Evolutionary conservation across 2,113 vertebrate species (phyloP), one percentile per base, ranked within the genome.

Genomic region (Megaceryle torquata): DNA sequence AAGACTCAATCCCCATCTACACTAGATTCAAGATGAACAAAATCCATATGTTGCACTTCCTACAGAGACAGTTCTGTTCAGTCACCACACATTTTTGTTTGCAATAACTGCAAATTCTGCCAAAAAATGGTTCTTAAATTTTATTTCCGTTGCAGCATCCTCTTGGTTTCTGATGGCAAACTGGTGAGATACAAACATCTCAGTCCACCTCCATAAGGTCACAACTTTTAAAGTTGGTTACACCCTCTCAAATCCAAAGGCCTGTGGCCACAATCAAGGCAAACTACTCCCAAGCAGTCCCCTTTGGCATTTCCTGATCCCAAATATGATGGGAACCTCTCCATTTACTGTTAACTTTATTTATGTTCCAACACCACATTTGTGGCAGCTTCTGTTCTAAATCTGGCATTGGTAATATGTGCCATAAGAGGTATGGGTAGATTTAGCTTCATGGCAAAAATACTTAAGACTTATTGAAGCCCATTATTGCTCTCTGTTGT

Each of bases 371-470:
- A 7, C 22, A 67, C 3, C 54, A 46, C 25, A 86, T 82, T 96
- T 93, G 71, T 89, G 90, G 65, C 51, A 92, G 39, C 65, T 6
- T 70, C 70, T 61, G 15, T 48, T 95, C 81, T 82, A 94, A 96
- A 94, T 74, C 63, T 74, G 77, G 31, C 68, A 39, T 43, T 70
- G 75, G 53, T 46, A 82, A 74, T 41, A 51, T 15, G 29, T 20
- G 6, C 4, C 20, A 50, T 14, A 25, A 24, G 25, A 76, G 8
- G 6, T 48, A 51, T 6, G 35, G 28, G 22, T 44, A 84, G 54
- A 64, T 65, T 54, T 74, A 87, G 17, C 21, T 68, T 16, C 26
- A 12, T 13, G 29, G 54, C 13, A 46, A 89, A 94, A 80, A 46
- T 33, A 61, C n/a, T 13, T 19, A 91, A 50, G 17, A 46, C 37